Evolutionary conservation across 2,797 vertebrate species (phyloP).

Genomic region (Anas acuta): DNA sequence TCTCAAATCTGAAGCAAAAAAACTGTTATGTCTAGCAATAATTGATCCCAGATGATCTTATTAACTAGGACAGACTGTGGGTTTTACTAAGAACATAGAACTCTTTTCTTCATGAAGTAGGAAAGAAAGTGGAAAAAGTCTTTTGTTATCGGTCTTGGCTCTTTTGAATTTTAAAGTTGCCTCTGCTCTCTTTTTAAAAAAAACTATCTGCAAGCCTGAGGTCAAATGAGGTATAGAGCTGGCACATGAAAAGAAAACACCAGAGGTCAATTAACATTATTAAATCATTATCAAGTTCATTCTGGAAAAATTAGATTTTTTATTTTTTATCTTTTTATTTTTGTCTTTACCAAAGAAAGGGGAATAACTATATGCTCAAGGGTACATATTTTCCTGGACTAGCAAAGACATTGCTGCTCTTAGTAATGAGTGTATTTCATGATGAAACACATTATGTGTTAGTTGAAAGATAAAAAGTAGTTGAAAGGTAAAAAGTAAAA

Average conservation of each 20-base stretch:
- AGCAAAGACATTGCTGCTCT: background rate
- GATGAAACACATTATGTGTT: background rate
- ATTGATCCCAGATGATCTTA: slow-evolving; percentile 47
- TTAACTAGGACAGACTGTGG: background rate
- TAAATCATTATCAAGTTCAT: slow-evolving; percentile 36
- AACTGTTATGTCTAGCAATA: background rate
- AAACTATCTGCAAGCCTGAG: slow-evolving; percentile 16
- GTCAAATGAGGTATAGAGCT: slow-evolving; percentile 39
- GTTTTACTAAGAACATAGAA: background rate
- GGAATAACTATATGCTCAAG: background rate
- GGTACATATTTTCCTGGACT: background rate
- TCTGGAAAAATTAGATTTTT: background rate
- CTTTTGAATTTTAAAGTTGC: background rate
- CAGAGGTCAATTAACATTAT: slow-evolving; percentile 27
- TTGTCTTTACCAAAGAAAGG: background rate
- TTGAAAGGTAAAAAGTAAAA: background rate
- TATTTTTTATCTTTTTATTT: background rate
- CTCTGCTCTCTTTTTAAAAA: background rate
- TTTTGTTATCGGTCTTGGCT: background rate
- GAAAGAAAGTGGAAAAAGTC: background rate
- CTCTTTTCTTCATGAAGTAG: background rate
- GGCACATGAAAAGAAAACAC: slow-evolving; percentile 43
- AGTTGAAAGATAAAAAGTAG: background rate
- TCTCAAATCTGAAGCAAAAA: background rate
- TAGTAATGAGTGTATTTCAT: background rate